Base-by-base conservation (phyloP, 2,888 invertebrate species). In the Iselma pallidipennis region DNA sequence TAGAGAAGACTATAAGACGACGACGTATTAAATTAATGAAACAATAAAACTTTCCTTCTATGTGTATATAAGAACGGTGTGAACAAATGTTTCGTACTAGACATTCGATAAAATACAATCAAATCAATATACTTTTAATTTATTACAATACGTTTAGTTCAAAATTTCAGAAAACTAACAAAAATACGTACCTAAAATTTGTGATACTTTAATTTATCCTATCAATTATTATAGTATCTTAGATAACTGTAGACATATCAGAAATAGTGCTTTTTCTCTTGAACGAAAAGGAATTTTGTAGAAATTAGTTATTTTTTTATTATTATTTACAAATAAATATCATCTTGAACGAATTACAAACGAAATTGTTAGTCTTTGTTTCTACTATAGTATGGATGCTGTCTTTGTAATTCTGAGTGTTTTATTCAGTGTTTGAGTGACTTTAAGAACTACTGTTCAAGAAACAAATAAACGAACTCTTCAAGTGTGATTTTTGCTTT, bases 111-210 rank as follows among this genome's bases (percentile, higher is more conserved):
- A 10, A 5, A 12, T 12, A 12, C 29, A 29, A 29, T 10, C 1
- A 12, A 29, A 10, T 3, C 10, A 29, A 29, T 33, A n/a, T n/a
- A n/a, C n/a, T n/a, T n/a, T n/a, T n/a, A n/a, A n/a, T n/a, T n/a
- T n/a, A n/a, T n/a, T n/a, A n/a, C n/a, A n/a, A n/a, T n/a, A n/a
- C n/a, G n/a, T n/a, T n/a, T n/a, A n/a, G n/a, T n/a, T n/a, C n/a
- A n/a, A n/a, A n/a, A n/a, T n/a, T n/a, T n/a, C n/a, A n/a, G n/a
- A n/a, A n/a, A n/a, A n/a, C n/a, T 33, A 16, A 7, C 16, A 7
- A 7, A 53, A 62, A 70, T 66, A 72, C 71, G 70, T 73, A 74
- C 71, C 71, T 73, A 71, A 72, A 66, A 61, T 64, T 72, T 73
- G 73, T 74, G 73, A 74, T 74, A 74, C 63, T 65, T 58, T 69